Base-by-base conservation (phyloP, 2,797 vertebrate species). In the Etheostoma nigrum region DNA sequence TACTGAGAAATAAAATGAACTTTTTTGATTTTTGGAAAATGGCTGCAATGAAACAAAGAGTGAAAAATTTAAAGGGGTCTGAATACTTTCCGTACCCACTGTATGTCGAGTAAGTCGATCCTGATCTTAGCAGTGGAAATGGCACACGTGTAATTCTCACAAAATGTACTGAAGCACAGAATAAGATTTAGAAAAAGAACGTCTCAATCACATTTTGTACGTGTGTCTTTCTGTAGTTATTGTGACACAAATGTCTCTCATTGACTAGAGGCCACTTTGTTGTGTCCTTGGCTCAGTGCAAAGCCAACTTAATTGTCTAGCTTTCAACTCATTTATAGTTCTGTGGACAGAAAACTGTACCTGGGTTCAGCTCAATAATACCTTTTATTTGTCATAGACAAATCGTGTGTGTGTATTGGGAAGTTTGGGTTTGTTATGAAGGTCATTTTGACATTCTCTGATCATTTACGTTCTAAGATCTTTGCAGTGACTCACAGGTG, bases 151-250 rank as follows among this genome's bases (percentile, higher is more conserved):
- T 76, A 8, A 59, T 27, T 16, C 49, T 48, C 48, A 55, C 55
- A 72, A 73, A 82, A 59, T 72, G 52, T 68, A 52, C 78, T 75
- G 13, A 42, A 71, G 30, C 65, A 18, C n/a, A 49, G 30, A 79
- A 6, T 4, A 7, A 47, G 54, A 45, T 68, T 62, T 54, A 74
- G 18, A 74, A 53, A 79, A 42, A 48, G n/a, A 54, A 30, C 23
- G 27, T 78, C 42, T 78, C 47, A 53, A 61, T 80, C 55, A 44
- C n/a, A 69, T 42, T 79, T 82, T 78, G 23, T 74, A 62, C 53
- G 9, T 60, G 78, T 81, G 65, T 85, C 52, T 67, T 57, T 58
- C 49, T 57, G 57, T 82, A n/a, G 59, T 68, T 77, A 40, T 72
- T 62, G 49, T 44, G 44, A 85, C 76, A 79, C 48, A 48, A 42